phyloP scores from a whole-genome alignment of 2,113 vertebrate genomes.

The Taxidea taxus region DNA sequence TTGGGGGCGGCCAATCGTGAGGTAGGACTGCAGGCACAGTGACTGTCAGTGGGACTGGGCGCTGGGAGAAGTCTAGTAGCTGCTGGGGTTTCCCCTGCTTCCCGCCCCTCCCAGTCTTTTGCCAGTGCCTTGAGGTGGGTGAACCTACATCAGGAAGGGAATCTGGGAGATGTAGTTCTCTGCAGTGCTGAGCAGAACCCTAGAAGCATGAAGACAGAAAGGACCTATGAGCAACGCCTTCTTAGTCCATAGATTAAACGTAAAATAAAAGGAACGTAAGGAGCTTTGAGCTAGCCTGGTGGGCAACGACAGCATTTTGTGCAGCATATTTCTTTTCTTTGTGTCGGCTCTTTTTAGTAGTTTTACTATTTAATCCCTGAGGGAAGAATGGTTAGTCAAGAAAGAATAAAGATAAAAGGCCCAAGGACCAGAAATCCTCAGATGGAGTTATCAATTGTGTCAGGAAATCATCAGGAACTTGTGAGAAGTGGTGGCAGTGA shows the following conservation, averaged over 20 bases:
- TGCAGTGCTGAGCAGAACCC: neutral
- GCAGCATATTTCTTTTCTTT: neutral
- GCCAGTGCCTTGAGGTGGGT: neutral
- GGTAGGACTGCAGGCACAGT: neutral
- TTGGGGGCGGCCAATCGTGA: neutral
- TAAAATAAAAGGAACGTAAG: neutral
- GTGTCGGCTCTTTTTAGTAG: neutral
- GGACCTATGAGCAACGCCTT: neutral
- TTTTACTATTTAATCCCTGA: neutral
- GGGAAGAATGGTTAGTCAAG: slow-evolving; percentile 51
- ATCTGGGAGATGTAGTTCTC: neutral
- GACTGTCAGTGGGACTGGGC: neutral
- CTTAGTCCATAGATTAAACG: neutral
- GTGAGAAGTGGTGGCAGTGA: accelerated
- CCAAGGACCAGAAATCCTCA: neutral
- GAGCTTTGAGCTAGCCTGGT: neutral
- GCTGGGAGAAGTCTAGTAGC: neutral
- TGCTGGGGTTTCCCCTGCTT: neutral
- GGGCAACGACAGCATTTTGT: neutral
- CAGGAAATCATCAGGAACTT: slow-evolving; percentile 1
- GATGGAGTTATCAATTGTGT: slow-evolving; percentile 44
- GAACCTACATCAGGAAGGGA: neutral
- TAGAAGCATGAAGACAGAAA: neutral
- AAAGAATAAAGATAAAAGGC: slow-evolving; percentile 51
- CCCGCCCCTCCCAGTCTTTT: neutral